Evolutionary conservation across 2,113 vertebrate genomes (phyloP).

Genomic region (Hippocampus abdominalis): DNA sequence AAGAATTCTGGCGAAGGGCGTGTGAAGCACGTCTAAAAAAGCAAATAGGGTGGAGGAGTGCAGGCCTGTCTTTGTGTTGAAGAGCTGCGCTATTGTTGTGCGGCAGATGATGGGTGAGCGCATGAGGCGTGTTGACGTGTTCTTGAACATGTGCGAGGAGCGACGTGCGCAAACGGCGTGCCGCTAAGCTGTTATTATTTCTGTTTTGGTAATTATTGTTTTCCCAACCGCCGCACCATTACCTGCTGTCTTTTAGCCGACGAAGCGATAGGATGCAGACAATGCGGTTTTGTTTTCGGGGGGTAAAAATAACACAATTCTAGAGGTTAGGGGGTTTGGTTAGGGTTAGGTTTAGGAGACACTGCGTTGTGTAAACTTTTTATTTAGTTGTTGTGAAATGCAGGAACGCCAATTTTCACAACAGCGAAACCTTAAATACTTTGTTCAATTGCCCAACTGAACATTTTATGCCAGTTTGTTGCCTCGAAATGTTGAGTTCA

Average conservation of each 20-base stretch:
- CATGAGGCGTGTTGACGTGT: constrained; percentile 42
- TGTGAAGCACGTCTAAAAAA: constrained; percentile 31
- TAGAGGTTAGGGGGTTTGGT: no score
- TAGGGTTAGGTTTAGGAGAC: no score
- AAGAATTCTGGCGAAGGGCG: constrained; percentile 25
- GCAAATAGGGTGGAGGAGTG: constrained; percentile 48
- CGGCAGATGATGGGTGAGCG: constrained; percentile 18
- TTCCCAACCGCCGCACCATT: constrained; percentile 40
- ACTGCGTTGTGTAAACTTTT: no score
- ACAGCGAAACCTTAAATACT: no score
- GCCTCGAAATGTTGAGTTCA: no score
- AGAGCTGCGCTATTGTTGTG: constrained; percentile 43
- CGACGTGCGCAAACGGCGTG: constrained; percentile 43
- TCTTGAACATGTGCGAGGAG: constrained; percentile 53
- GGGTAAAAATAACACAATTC: background rate
- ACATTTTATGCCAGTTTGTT: no score
- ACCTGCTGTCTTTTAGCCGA: constrained; percentile 28
- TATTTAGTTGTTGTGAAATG: no score
- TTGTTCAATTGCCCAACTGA: no score
- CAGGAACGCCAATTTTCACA: no score
- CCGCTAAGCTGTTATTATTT: constrained; percentile 47
- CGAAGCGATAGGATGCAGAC: constrained; percentile 6
- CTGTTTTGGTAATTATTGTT: constrained; percentile 42
- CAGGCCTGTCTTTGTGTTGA: constrained; percentile 28
- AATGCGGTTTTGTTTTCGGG: background rate